phyloP scores from a whole-genome alignment of 2,888 invertebrate species.

The Gortyna flavago region DNA sequence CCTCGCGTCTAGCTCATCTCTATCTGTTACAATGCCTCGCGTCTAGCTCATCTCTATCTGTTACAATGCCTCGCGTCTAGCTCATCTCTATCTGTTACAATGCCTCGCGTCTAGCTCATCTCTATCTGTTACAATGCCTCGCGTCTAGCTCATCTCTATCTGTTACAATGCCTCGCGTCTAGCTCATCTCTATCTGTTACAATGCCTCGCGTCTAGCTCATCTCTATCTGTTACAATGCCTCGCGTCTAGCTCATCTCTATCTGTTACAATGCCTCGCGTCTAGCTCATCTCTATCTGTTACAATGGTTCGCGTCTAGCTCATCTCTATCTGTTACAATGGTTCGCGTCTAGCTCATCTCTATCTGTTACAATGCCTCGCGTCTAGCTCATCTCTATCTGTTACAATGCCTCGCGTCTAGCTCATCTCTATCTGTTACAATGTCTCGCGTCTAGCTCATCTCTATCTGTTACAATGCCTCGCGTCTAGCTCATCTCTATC shows the following conservation, averaged over 20 bases:
- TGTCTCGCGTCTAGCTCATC: neutral
- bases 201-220: neutral
- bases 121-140: too few relatives aligned
- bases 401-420: neutral
- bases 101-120: neutral
- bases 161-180: neutral
- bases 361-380: too few relatives aligned
- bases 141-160: neutral
- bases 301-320: neutral
- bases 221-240: too few relatives aligned
- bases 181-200: too few relatives aligned
- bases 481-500: neutral
- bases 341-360: neutral
- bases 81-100: too few relatives aligned
- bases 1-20: neutral
- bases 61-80: neutral
- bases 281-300: neutral
- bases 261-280: too few relatives aligned
- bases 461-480: too few relatives aligned
- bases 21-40: too few relatives aligned
- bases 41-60: neutral
- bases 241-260: neutral
- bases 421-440: too few relatives aligned
- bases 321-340: too few relatives aligned
- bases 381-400: neutral